A percentile compares a stretch with the other conserved stretches of the same genome.
phyloP scores from a whole-genome alignment of 2,113 vertebrate genomes.

The rabbit (Oryctolagus cuniculus) region DNA sequence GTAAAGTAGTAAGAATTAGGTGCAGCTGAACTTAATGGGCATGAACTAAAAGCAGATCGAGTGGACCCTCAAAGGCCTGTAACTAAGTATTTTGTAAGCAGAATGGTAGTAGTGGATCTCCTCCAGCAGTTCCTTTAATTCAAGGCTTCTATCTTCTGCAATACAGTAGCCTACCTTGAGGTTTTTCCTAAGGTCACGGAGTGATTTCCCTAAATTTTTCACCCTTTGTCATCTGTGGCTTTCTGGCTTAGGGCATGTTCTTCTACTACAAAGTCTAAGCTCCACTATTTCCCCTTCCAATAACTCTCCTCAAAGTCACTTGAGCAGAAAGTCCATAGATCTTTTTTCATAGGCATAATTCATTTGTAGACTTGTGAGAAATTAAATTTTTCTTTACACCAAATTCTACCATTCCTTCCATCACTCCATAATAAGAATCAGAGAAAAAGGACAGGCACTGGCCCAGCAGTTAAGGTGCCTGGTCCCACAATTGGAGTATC shows the following conservation, averaged over 20 bases:
- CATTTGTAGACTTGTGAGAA: not conserved
- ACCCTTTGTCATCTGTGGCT: accelerated
- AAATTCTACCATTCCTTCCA: not conserved
- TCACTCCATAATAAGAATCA: not conserved
- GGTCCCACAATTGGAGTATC: no score
- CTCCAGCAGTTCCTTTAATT: not conserved
- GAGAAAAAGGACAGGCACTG: not conserved
- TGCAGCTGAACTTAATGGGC: not conserved
- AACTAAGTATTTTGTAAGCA: not conserved
- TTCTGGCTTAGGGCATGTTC: not conserved
- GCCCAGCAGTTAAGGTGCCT: no score
- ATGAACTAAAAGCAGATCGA: not conserved
- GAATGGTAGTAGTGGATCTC: not conserved
- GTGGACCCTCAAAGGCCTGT: not conserved
- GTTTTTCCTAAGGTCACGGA: not conserved
- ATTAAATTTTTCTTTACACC: not conserved
- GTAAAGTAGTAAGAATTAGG: not conserved
- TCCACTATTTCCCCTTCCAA: not conserved
- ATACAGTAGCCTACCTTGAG: not conserved
- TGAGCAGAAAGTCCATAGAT: not conserved
- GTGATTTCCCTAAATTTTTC: not conserved
- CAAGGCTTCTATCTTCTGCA: not conserved
- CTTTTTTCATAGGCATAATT: not conserved
- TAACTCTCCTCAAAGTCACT: not conserved
- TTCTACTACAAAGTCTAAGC: not conserved